A percentile compares a stretch with the other conserved stretches of the same genome.
Conservation (phyloP, 1,140 invertebrate genomes). For the Aricia agestis region DNA sequence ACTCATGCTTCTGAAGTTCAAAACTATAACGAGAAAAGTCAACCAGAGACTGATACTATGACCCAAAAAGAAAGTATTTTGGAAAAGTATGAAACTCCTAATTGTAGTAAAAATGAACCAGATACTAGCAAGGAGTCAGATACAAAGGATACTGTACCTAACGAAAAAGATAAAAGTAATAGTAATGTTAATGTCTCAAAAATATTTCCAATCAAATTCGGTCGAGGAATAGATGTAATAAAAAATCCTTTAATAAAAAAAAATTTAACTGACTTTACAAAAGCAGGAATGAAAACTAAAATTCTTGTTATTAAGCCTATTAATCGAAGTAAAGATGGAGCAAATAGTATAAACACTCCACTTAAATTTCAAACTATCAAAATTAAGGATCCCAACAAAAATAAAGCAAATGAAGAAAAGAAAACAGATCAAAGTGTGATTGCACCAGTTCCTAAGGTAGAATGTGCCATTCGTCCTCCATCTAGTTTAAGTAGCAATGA, state of each 20-base stretch:
- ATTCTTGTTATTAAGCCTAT: slow-evolving; percentile 68
- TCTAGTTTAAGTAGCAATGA: slow-evolving; percentile 24
- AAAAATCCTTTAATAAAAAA: slow-evolving; percentile 66
- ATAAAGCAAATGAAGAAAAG: slow-evolving; percentile 44
- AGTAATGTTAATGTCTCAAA: slow-evolving; percentile 39
- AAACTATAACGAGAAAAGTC: not conserved
- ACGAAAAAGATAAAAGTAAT: slow-evolving; percentile 34
- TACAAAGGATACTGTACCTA: slow-evolving; percentile 2
- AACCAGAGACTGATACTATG: not conserved
- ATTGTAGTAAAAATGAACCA: not conserved
- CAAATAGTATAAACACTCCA: slow-evolving; percentile 40
- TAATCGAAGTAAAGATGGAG: slow-evolving; percentile 52
- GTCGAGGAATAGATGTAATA: slow-evolving; percentile 59
- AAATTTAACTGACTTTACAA: slow-evolving; percentile 62
- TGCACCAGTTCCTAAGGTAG: slow-evolving; percentile 60
- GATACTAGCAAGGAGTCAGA: not conserved
- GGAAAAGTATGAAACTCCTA: not conserved
- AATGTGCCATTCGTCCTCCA: slow-evolving; percentile 34
- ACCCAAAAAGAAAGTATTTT: not conserved
- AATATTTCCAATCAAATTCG: slow-evolving; percentile 56
- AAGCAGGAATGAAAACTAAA: slow-evolving; percentile 67
- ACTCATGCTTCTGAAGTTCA: not conserved
- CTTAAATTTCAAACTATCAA: slow-evolving; percentile 68
- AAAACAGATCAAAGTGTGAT: slow-evolving; percentile 55
- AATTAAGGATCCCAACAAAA: slow-evolving; percentile 55